Conservation (phyloP, 2,888 invertebrate species). For the Eupithecia subfuscata region DNA sequence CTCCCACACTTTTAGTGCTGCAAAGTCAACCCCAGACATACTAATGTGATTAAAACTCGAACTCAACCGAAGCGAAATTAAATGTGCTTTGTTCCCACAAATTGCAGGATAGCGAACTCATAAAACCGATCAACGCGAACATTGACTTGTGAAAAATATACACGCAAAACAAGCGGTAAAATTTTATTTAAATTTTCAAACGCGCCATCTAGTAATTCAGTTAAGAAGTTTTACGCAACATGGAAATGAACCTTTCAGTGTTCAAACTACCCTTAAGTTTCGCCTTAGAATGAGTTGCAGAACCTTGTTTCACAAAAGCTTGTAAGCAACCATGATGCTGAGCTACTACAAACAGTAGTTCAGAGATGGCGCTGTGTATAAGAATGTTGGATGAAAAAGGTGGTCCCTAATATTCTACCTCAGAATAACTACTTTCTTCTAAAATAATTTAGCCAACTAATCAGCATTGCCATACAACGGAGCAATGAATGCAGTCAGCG, state of each 20-base stretch:
- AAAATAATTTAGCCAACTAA: too few species aligned
- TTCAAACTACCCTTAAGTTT: not conserved
- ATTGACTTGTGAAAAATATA: not conserved
- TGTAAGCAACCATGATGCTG: not conserved
- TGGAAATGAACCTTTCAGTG: not conserved
- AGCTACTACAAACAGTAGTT: not conserved
- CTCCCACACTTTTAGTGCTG: not conserved
- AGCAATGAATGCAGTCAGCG: too few species aligned
- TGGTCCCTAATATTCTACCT: not conserved
- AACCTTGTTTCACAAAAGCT: not conserved
- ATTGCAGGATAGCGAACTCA: not conserved
- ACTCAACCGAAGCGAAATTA: slow-evolving; percentile 16
- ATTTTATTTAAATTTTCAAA: not conserved
- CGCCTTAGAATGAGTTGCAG: not conserved
- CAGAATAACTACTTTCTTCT: too few species aligned
- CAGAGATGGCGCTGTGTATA: slow-evolving; percentile 5
- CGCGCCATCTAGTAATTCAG: not conserved
- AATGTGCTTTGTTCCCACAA: slow-evolving; percentile 19
- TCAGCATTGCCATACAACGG: too few species aligned
- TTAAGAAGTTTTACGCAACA: not conserved
- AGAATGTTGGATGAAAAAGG: not conserved
- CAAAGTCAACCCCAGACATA: slow-evolving; percentile 16
- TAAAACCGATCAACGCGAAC: slow-evolving; percentile 9
- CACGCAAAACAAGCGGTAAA: not conserved
- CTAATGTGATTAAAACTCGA: slow-evolving; percentile 26